Evolutionary conservation across 2,888 invertebrate genomes (phyloP), one percentile per base, ranked within the genome.

Genomic region (Leucophenga montana): DNA sequence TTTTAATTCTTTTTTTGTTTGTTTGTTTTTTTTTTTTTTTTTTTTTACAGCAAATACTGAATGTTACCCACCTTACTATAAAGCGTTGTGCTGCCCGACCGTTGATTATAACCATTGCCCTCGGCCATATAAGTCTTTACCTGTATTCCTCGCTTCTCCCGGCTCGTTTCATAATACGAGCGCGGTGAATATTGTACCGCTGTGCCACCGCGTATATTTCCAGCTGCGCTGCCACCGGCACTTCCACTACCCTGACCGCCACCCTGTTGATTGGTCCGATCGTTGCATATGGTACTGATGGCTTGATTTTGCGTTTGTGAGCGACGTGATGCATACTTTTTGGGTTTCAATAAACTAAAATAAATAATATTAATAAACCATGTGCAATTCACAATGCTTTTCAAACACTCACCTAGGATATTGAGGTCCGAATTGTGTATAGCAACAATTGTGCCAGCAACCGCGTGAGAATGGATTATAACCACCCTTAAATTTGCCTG

Each of bases 381-480:
- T 31, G 27, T 20, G 8, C 14, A 39, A 13, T 66, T 5, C 13
- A 66, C 1, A 44, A 61, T 57, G 16, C 57, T 46, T 46, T 61
- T 18, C 22, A 56, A 31, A 48, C 11, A 33, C 76, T 89, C 90
- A 98, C 98, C 97, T 97, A 86, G 99, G 99, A 92, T 95, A 97
- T 89, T 97, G 97, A 69, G 98, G 98, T 77, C 98, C 98, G 89
- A 97, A 99, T 85, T 99, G 94, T 75, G 96, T 94, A 87, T 96
- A 95, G 89, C 95, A 95, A 90, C 98, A 97, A 90, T 99, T 99
- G 86, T 94, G 92, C 92, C 95, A 95, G 89, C 98, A 99, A 39
- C 98, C 98, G 85, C 94, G 92, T 4, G 97, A 97, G 90, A 99
- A 99, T 68, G 99, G 99, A 91, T 99, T 99, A 89, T 96, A 97